Evolutionary conservation across 2,888 invertebrate species (phyloP).

Genomic region (Luffia ferchaultella): DNA sequence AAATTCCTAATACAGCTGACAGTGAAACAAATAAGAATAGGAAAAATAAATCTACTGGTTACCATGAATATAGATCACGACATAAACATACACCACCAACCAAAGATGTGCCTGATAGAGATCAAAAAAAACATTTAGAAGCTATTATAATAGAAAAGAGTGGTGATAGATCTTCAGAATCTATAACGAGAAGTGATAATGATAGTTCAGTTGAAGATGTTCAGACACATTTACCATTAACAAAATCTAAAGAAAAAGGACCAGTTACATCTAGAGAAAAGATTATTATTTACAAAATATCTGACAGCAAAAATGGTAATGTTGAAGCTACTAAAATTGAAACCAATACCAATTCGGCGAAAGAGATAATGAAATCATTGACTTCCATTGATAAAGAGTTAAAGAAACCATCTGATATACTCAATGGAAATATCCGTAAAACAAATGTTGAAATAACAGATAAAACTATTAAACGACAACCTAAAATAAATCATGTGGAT

Average conservation of each 20-base stretch:
- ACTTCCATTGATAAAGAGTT: slow-evolving; percentile 10
- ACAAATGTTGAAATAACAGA: neutral
- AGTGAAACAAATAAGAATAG: slow-evolving; percentile 31
- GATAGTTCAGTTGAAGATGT: slow-evolving; percentile 33
- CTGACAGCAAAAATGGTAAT: slow-evolving; percentile 29
- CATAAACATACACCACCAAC: slow-evolving; percentile 58
- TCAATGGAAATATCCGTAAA: slow-evolving; percentile 14
- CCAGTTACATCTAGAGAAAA: slow-evolving; percentile 16
- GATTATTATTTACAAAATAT: slow-evolving; percentile 50
- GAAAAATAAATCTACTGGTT: slow-evolving; percentile 46
- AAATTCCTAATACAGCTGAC: slow-evolving; percentile 38
- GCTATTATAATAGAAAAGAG: slow-evolving; percentile 26
- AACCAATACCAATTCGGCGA: slow-evolving; percentile 3
- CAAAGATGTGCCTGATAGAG: slow-evolving; percentile 25
- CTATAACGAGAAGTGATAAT: slow-evolving; percentile 25
- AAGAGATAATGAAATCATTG: slow-evolving; percentile 18
- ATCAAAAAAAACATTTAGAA: slow-evolving; percentile 24
- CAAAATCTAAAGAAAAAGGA: slow-evolving; percentile 15
- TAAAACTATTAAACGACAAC: neutral
- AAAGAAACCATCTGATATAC: slow-evolving; percentile 13
- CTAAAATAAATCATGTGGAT: neutral
- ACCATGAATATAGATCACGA: slow-evolving; percentile 51
- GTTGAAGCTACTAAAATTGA: slow-evolving; percentile 21
- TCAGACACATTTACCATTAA: slow-evolving; percentile 15
- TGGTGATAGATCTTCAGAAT: slow-evolving; percentile 23